Evolutionary conservation across 2,113 vertebrate genomes (phyloP), one percentile per base, ranked within the genome.

Genomic region (Procavia capensis): DNA sequence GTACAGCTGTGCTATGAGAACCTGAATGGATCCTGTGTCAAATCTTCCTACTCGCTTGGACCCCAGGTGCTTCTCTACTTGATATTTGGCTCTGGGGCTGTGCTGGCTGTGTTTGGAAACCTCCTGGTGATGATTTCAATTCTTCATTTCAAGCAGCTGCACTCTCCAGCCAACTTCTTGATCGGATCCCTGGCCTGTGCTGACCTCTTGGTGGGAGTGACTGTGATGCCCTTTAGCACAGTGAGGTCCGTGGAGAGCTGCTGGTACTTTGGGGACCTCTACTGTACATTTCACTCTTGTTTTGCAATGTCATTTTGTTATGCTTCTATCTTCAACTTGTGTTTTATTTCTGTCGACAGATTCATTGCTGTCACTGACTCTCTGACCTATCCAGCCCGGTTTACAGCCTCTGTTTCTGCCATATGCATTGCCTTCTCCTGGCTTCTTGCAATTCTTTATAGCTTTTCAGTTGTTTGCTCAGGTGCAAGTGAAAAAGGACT

Each of bases 171-270:
- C 39, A 99, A 99, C 85, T 98, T 98, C 89, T 93, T 99, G 50
- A 97, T 99, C 17, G 95, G 98, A 54, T 99, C 99, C 5, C 98
- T 99, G 98, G 98, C 98, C 41, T 96, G 97, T 0, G 98, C 97
- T 17, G 98, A 99, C 96, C 97, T 99, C 72, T 84, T 99, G 17
- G 89, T 99, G 74, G 98, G 98, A 57, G 79, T 93, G 36, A 59
- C 99, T 22, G 22, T 99, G 93, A 99, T 99, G 99, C 99, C 99
- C 34, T 98, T 98, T 84, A 99, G 98, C 63, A 98, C 97, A 95
- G 97, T 98, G 66, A 98, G 98, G 43, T 99, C 98, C 0, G 97
- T 99, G 76, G 98, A 99, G 93, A 96, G 98, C 64, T 99, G 99
- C 95, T 99, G 99, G 98, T 99, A 99, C 93, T 99, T 99, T 64